Evolutionary conservation across 1,140 invertebrate genomes (phyloP), one percentile per base, ranked within the genome.

Genomic region (Drosophila arizonae): DNA sequence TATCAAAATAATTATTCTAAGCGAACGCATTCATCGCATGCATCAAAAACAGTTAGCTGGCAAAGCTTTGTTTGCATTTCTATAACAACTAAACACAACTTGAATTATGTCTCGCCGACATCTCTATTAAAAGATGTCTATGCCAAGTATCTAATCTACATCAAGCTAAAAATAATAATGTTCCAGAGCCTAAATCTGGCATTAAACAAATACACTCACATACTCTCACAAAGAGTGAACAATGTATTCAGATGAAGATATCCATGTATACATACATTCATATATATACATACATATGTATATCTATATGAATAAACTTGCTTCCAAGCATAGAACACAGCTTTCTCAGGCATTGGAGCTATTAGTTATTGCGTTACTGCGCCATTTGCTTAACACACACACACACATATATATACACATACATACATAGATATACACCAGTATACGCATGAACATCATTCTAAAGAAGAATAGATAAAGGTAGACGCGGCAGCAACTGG

Each of bases 401-500:
- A 50, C 8, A 48, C 4, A 48, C 21, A 48, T 4, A 2, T 1
- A 33, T 6, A 54, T 21, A 9, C 0, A 13, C 2, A 11, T 13
- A 21, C 3, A 45, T 10, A 28, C 13, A 57, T 10, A 17, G 4
- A 58, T 3, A 28, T 26, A 30, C 43, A 60, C 26, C 6, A 26
- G 13, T 15, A 36, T n/a, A 28, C 17, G 4, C 41, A 58, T 15
- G 5, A 60, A 26, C 28, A 52, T 46, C 6, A 58, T 72, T 72
- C 70, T 68, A 24, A 61, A 61, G 33, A 55, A 46, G 67, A 63
- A 54, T 54, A 55, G 41, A 17, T 39, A 41, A 67, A 48, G 15
- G 45, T 9, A 26, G 28, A 15, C 11, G 28, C 10, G 26, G 10
- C 28, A 48, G 10, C 28, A 48, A 61, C 39, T 36, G 17, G 17